A percentile compares a stretch with the other conserved stretches of the same genome.
These are phyloP conservation scores for Philhelius pedissequus DNA, from an alignment of 2,888 invertebrate species.

Conservation along the genomic window DNA sequence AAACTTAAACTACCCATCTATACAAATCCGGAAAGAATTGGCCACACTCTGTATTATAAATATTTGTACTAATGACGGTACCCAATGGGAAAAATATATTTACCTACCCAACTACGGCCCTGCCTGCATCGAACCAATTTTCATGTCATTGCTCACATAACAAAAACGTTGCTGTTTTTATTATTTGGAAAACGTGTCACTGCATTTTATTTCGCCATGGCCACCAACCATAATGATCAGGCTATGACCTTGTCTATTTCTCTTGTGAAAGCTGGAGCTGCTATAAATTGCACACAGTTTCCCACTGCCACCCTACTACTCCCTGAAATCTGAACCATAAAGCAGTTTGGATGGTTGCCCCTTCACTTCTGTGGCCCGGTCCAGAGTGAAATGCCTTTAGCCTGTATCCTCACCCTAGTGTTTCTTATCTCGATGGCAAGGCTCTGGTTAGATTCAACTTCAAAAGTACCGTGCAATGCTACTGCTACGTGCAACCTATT, in stretches of 20 bases:
- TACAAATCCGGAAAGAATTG: too few relatives aligned
- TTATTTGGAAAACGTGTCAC: slow-evolving; percentile 58
- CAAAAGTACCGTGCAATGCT: slow-evolving; percentile 46
- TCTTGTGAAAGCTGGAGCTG: background rate
- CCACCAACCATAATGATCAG: slow-evolving; percentile 5
- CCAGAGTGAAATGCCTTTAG: slow-evolving; percentile 22
- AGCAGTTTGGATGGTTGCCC: slow-evolving; percentile 13
- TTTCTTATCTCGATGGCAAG: slow-evolving; percentile 41
- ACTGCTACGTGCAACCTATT: background rate
- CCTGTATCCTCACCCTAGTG: slow-evolving; percentile 27
- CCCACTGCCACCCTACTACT: background rate
- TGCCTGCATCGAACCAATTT: slow-evolving; percentile 9
- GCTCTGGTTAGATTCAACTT: slow-evolving; percentile 35
- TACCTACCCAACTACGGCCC: background rate
- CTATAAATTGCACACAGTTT: slow-evolving; percentile 30
- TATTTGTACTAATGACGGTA: too few relatives aligned
- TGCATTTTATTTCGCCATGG: slow-evolving; percentile 60
- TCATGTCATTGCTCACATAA: slow-evolving; percentile 8
- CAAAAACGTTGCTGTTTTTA: slow-evolving; percentile 43
- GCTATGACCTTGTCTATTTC: slow-evolving; percentile 62
- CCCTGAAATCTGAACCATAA: background rate
- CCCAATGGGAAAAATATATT: background rate
- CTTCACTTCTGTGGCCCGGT: background rate
- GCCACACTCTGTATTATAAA: too few relatives aligned
- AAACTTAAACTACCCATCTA: too few relatives aligned